Conservation (phyloP, 2,797 vertebrate genomes). For the Macropus fuliginosus region DNA sequence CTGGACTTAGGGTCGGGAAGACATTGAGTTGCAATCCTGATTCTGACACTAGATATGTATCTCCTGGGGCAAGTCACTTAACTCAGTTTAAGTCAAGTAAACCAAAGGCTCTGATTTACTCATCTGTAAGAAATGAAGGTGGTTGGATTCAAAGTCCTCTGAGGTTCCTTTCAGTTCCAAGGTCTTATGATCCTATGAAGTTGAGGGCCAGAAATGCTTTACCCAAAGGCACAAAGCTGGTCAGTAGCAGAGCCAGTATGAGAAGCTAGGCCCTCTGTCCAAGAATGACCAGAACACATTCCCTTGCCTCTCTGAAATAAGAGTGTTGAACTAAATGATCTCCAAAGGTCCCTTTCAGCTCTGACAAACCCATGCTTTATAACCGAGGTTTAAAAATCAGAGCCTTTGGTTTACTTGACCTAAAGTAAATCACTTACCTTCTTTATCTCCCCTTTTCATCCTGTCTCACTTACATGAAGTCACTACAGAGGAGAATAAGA, state of each 20-base stretch:
- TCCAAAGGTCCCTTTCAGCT: background rate
- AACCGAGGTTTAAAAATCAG: background rate
- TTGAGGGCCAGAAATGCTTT: background rate
- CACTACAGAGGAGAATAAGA: background rate
- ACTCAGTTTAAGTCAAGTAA: background rate
- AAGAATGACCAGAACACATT: background rate
- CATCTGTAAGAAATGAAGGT: background rate
- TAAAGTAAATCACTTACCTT: background rate
- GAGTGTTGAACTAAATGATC: background rate
- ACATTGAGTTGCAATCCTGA: background rate
- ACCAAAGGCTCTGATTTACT: background rate
- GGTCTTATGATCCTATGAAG: background rate
- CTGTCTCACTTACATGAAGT: background rate
- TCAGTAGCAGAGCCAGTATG: background rate
- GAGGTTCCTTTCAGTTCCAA: background rate
- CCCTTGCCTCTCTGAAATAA: background rate
- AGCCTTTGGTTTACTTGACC: background rate
- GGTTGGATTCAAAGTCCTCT: background rate
- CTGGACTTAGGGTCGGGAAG: background rate
- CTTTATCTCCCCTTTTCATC: background rate
- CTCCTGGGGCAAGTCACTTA: background rate
- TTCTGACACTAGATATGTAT: background rate
- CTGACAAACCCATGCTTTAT: background rate
- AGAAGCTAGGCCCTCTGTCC: background rate
- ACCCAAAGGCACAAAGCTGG: background rate